Percentiles rank a stretch among this genome's conserved stretches.
Evolutionary conservation across 2,888 invertebrate species (phyloP).

Genomic region (Allolobophora icterica): DNA sequence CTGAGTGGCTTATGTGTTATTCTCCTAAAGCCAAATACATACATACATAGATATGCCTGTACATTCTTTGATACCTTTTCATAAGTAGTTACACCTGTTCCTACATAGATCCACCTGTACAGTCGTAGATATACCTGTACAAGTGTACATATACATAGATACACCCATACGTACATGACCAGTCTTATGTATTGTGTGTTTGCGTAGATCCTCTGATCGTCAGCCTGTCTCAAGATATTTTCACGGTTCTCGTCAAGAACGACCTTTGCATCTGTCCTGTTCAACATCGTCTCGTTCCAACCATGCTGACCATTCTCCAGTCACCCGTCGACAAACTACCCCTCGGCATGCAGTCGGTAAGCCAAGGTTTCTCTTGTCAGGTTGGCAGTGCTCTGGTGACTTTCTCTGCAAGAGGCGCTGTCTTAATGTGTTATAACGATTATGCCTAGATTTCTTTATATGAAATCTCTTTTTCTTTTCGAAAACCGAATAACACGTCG

Average conservation of each 20-base stretch:
- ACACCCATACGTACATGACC: no score
- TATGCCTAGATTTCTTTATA: neutral
- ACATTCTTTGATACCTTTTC: no score
- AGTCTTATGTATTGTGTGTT: neutral
- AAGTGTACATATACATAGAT: no score
- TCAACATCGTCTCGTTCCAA: slow-evolving; percentile 74
- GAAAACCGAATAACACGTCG: no score
- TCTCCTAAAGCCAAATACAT: no score
- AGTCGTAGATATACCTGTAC: no score
- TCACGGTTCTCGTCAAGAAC: slow-evolving; percentile 73
- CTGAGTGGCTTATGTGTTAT: no score
- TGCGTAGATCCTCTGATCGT: slow-evolving; percentile 72
- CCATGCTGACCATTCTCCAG: slow-evolving; percentile 72
- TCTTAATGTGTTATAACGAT: neutral
- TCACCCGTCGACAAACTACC: slow-evolving; percentile 65
- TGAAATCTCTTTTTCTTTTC: no score
- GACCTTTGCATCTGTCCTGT: slow-evolving; percentile 71
- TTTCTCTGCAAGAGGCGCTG: neutral
- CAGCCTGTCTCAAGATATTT: slow-evolving; percentile 72
- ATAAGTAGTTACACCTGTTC: no score
- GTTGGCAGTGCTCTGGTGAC: no score
- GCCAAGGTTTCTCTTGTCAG: slow-evolving; percentile 49
- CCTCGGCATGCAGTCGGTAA: slow-evolving; percentile 65
- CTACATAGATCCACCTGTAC: no score
- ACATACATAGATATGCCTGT: no score